Conservation (phyloP, 2,797 vertebrate species). For the Crypturellus tataupa region DNA sequence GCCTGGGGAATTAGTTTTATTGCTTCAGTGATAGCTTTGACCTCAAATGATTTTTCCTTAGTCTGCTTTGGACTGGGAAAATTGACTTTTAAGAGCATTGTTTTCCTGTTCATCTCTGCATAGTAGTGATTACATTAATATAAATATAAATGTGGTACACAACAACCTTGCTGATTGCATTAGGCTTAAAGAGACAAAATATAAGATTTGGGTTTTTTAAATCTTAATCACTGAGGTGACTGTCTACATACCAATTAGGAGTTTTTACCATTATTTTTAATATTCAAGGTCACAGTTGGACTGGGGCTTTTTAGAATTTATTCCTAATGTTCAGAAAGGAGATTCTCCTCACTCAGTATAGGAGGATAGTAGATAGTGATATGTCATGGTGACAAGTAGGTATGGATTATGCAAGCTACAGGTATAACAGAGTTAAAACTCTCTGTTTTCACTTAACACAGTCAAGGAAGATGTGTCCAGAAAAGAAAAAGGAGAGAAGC, state of each 20-base stretch:
- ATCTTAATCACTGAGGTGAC: not conserved
- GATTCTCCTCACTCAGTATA: not conserved
- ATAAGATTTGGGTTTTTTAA: not conserved
- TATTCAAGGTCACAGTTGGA: not conserved
- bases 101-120: not conserved
- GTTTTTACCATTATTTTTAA: not conserved
- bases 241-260: not conserved
- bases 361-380: not conserved
- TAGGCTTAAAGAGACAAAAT: not conserved
- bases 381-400: not conserved
- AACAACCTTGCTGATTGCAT: not conserved
- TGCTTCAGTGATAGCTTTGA: conserved; percentile 31
- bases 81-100: not conserved
- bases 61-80: not conserved
- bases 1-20: conserved; percentile 43
- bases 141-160: not conserved
- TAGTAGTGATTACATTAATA: not conserved
- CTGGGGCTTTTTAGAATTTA: not conserved
- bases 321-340: not conserved
- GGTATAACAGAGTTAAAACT: not conserved
- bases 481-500: not conserved
- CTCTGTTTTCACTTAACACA: not conserved
- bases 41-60: conserved; percentile 28
- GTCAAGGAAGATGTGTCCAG: not conserved
- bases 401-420: not conserved